Evolutionary conservation across 2,113 vertebrate species (phyloP).

Genomic region (Siniperca knerii): DNA sequence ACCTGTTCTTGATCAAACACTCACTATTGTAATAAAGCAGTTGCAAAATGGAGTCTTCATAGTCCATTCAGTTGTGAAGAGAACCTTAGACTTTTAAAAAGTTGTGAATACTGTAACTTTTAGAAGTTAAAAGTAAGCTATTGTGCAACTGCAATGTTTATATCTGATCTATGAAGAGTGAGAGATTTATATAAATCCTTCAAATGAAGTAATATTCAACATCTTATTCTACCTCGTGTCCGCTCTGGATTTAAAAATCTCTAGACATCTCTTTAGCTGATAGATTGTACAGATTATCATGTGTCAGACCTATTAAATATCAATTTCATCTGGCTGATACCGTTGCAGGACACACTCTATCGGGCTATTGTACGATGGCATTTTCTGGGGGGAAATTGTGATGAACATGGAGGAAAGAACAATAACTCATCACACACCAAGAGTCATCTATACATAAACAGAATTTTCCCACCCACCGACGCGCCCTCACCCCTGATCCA

Average conservation of each 20-base stretch:
- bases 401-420: slow-evolving; percentile 73
- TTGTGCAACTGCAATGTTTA: not conserved
- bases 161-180: not conserved
- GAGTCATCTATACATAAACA: slow-evolving; percentile 67
- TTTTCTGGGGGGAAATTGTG: slow-evolving; percentile 60
- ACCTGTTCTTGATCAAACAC: slow-evolving; percentile 18
- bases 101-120: not conserved
- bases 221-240: slow-evolving; percentile 14
- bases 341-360: not conserved
- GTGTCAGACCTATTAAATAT: slow-evolving; percentile 36
- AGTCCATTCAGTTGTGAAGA: slow-evolving; percentile 26
- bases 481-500: slow-evolving; percentile 44
- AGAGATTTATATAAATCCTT: not conserved
- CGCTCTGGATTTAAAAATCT: not conserved
- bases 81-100: slow-evolving; percentile 3
- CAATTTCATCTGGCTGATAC: slow-evolving; percentile 56
- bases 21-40: slow-evolving; percentile 24
- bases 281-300: slow-evolving; percentile 1
- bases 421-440: slow-evolving; percentile 62
- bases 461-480: slow-evolving; percentile 26
- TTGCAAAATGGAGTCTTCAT: slow-evolving; percentile 37
- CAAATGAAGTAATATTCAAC: not conserved
- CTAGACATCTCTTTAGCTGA: not conserved
- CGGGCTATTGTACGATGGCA: slow-evolving; percentile 31
- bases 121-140: not conserved